phyloP scores from a whole-genome alignment of 2,888 invertebrate genomes.

The Augiades crinisus region DNA sequence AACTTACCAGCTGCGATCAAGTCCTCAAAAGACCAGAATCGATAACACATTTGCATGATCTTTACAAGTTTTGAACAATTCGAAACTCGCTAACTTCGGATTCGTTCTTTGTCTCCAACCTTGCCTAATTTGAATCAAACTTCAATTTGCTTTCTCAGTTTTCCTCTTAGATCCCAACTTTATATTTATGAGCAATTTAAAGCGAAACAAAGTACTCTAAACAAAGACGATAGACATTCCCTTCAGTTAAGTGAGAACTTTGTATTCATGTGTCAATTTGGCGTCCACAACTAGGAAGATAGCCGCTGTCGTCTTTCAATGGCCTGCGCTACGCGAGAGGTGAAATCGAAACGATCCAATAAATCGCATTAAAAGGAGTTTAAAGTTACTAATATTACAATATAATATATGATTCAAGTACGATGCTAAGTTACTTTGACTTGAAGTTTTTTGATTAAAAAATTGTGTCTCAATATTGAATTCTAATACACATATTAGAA shows the following conservation, averaged over 20 bases:
- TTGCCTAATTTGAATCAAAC: slow-evolving; percentile 5
- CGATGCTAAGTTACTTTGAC: no score
- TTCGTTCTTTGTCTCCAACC: background rate
- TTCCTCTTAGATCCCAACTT: no score
- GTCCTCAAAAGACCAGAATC: no score
- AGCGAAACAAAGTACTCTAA: slow-evolving; percentile 6
- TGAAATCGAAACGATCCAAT: background rate
- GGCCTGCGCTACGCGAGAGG: no score
- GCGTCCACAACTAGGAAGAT: background rate
- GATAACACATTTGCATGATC: no score
- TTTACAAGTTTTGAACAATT: background rate
- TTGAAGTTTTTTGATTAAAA: no score
- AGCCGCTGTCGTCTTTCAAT: background rate
- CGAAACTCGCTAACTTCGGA: background rate
- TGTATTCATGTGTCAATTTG: slow-evolving; percentile 19
- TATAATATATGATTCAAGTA: no score
- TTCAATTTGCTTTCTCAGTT: no score
- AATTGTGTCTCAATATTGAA: no score
- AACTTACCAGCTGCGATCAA: no score
- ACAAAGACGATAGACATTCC: slow-evolving; percentile 13
- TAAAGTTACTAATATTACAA: background rate
- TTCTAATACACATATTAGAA: no score
- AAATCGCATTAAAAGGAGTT: background rate
- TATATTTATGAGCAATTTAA: slow-evolving; percentile 6
- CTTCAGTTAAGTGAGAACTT: slow-evolving; percentile 17